Conservation (phyloP, 2,888 invertebrate genomes). For the Eledona agricola region DNA sequence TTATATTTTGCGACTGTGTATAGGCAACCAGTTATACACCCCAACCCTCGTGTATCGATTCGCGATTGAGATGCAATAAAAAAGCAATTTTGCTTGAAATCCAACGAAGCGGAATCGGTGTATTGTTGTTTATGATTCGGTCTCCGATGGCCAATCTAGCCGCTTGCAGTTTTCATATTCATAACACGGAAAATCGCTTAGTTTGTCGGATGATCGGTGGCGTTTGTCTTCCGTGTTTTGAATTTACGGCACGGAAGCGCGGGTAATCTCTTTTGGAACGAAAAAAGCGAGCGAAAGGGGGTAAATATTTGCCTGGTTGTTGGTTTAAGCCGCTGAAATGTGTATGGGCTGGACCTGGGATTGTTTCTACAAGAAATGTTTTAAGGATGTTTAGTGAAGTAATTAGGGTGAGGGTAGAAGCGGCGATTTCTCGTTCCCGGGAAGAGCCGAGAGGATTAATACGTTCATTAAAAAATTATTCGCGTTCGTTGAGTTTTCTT, state of each 20-base stretch:
- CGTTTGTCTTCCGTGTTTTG: slow-evolving; percentile 1
- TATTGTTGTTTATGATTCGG: slow-evolving; percentile 6
- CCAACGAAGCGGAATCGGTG: neutral
- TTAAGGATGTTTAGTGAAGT: slow-evolving; percentile 2
- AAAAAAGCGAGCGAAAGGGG: neutral
- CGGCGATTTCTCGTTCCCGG: too few relatives aligned
- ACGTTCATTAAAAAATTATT: too few relatives aligned
- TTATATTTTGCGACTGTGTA: neutral
- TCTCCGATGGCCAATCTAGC: too few relatives aligned
- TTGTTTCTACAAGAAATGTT: neutral
- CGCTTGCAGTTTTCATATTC: too few relatives aligned
- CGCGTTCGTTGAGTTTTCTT: too few relatives aligned
- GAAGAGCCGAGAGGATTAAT: too few relatives aligned
- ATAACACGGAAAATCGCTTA: slow-evolving; percentile 1
- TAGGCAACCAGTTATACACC: slow-evolving; percentile 26
- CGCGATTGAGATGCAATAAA: slow-evolving; percentile 6
- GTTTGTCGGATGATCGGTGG: neutral
- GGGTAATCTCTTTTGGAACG: neutral
- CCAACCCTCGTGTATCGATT: neutral
- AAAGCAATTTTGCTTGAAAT: neutral
- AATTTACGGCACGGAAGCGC: neutral
- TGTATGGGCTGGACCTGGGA: neutral
- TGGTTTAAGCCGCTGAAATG: slow-evolving; percentile 11
- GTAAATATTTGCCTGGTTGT: slow-evolving; percentile 5
- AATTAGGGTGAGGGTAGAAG: too few relatives aligned